Evolutionary conservation across 2,797 vertebrate species (phyloP).

Genomic region (Pogonophryne albipinna): DNA sequence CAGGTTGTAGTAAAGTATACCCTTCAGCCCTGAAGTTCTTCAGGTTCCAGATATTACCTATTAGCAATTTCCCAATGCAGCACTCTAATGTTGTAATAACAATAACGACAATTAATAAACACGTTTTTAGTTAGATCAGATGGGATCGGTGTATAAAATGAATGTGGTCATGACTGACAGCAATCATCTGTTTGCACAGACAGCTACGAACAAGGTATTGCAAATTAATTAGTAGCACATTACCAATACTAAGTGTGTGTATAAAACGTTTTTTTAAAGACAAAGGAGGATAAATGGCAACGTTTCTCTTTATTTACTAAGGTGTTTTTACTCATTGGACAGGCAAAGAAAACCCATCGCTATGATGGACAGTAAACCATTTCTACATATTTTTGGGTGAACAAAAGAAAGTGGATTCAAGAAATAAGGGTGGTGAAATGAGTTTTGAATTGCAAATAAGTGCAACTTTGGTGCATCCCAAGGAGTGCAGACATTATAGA

Average conservation of each 20-base stretch:
- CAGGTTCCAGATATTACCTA: not conserved
- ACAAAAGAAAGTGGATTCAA: constrained; percentile 12
- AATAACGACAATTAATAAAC: not conserved
- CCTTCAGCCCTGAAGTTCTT: not conserved
- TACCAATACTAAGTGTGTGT: not conserved
- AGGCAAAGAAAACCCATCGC: not conserved
- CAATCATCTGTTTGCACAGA: not conserved
- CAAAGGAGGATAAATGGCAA: not conserved
- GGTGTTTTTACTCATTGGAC: constrained; percentile 9
- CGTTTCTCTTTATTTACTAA: not conserved
- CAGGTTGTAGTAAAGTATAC: not conserved
- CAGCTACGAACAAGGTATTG: not conserved
- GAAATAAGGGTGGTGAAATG: constrained; percentile 36
- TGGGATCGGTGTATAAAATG: not conserved
- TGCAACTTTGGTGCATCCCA: constrained; percentile 23
- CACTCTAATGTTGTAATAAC: not conserved
- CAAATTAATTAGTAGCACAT: not conserved
- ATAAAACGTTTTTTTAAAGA: not conserved
- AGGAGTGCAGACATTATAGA: constrained; percentile 25
- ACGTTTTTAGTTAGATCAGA: not conserved
- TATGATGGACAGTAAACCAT: constrained; percentile 19
- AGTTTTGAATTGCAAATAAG: constrained; percentile 65
- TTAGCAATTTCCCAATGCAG: not conserved
- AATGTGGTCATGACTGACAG: not conserved
- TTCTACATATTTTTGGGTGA: constrained; percentile 16